These are phyloP conservation scores for Schmidtea mediterranea DNA, from an alignment of 1,140 invertebrate species.

Conservation along the genomic window DNA sequence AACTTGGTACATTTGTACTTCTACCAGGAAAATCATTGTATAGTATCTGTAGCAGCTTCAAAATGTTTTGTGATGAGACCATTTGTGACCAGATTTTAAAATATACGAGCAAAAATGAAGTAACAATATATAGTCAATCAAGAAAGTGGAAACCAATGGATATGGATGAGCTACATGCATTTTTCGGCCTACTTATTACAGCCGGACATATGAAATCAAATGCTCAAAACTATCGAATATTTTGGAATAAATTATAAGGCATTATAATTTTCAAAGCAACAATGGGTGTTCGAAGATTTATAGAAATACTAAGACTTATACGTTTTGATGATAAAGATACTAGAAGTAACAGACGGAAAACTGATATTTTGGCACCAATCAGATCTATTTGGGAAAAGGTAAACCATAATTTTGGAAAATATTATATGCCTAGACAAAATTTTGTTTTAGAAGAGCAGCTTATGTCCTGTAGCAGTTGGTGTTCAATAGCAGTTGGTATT, in stretches of 20 bases:
- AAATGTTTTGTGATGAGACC: too few relatives aligned
- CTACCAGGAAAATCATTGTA: too few relatives aligned
- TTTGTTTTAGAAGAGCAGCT: conserved; percentile 16
- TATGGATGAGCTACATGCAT: conserved; percentile 7
- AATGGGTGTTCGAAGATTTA: conserved; percentile 9
- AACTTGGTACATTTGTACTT: too few relatives aligned
- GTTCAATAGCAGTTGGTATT: conserved; percentile 12
- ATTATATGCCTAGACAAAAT: conserved; percentile 9
- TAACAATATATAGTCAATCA: too few relatives aligned
- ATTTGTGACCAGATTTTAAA: too few relatives aligned
- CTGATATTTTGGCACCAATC: conserved; percentile 12
- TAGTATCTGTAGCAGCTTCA: too few relatives aligned
- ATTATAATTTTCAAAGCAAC: conserved; percentile 8
- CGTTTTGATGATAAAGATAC: conserved; percentile 13
- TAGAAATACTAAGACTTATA: conserved; percentile 7
- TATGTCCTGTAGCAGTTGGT: conserved; percentile 13
- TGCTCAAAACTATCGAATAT: not conserved
- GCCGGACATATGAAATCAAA: conserved; percentile 2
- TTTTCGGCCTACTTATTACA: conserved; percentile 7
- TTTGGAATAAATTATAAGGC: conserved; percentile 6
- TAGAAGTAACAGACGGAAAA: conserved; percentile 7
- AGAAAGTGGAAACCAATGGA: conserved; percentile 3
- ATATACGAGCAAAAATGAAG: too few relatives aligned
- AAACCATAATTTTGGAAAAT: conserved; percentile 5
- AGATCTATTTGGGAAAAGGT: conserved; percentile 12